Evolutionary conservation across 2,888 invertebrate species (phyloP).

Genomic region (Cephus sareptanus): DNA sequence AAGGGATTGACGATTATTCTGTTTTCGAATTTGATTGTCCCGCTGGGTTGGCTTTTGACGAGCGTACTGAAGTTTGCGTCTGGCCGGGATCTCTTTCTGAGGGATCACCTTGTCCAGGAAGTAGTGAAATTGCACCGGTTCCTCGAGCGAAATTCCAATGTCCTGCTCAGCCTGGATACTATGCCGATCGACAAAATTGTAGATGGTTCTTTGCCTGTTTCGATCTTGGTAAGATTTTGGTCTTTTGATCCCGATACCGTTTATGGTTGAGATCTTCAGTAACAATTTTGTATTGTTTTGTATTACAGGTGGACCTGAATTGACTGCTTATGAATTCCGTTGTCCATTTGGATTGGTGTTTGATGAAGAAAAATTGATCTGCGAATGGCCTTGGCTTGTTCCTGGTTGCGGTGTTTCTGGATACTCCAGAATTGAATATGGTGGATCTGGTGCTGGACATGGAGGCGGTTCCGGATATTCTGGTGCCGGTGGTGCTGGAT

Average conservation of each 20-base stretch:
- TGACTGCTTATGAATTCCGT: conserved; percentile 82
- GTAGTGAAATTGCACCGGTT: conserved; percentile 83
- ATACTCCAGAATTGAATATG: conserved; percentile 65
- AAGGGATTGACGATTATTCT: conserved; percentile 78
- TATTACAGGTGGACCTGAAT: conserved; percentile 53
- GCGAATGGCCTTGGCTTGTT: conserved; percentile 86
- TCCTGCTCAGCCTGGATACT: conserved; percentile 78
- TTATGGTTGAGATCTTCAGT: too few species aligned
- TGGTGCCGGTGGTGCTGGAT: conserved; percentile 5
- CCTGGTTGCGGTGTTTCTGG: conserved; percentile 72
- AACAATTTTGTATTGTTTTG: not conserved
- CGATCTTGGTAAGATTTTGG: conserved; percentile 71
- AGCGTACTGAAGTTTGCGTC: conserved; percentile 81
- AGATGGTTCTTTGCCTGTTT: conserved; percentile 87
- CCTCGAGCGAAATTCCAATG: conserved; percentile 76
- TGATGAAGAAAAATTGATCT: conserved; percentile 76
- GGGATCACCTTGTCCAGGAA: conserved; percentile 80
- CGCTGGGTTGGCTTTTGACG: conserved; percentile 80
- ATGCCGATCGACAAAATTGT: conserved; percentile 84
- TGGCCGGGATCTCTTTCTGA: conserved; percentile 82
- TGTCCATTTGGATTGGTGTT: conserved; percentile 85
- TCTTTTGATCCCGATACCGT: too few species aligned
- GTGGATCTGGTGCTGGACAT: conserved; percentile 46
- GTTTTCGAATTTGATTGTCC: conserved; percentile 87
- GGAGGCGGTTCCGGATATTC: conserved; percentile 9